Conservation (phyloP, 2,888 invertebrate genomes). For the Dryadula phaetusa region DNA sequence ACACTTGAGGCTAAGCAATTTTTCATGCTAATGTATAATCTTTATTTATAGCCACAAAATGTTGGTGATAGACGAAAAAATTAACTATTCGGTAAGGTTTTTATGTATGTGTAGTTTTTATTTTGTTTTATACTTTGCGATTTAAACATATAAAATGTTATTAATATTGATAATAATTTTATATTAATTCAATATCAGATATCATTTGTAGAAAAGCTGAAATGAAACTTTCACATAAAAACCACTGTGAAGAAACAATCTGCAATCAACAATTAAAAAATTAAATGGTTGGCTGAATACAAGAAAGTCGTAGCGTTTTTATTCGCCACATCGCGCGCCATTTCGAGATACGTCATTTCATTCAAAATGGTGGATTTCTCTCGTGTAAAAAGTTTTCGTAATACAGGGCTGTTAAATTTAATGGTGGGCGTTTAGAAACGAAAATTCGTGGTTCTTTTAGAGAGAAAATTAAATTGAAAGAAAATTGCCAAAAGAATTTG, state of each 20-base stretch:
- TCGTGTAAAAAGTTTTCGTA: slow-evolving; percentile 38
- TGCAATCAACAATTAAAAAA: slow-evolving; percentile 34
- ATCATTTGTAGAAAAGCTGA: slow-evolving; percentile 1
- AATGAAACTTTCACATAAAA: slow-evolving; percentile 18
- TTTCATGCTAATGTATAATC: slow-evolving; percentile 33
- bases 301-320: slow-evolving; percentile 29
- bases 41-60: slow-evolving; percentile 5
- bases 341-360: slow-evolving; percentile 41
- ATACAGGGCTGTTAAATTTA: slow-evolving; percentile 37
- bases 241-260: slow-evolving; percentile 26
- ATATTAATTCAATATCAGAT: neutral
- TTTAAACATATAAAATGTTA: neutral
- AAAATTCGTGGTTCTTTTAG: slow-evolving; percentile 17
- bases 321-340: slow-evolving; percentile 43
- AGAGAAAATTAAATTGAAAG: slow-evolving; percentile 22
- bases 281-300: slow-evolving; percentile 36
- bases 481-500: slow-evolving; percentile 23
- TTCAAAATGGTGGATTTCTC: slow-evolving; percentile 42
- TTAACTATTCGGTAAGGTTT: neutral
- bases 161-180: neutral
- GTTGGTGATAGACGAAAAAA: slow-evolving; percentile 9
- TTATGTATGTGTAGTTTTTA: neutral
- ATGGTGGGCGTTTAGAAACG: slow-evolving; percentile 12
- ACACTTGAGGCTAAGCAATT: slow-evolving; percentile 42
- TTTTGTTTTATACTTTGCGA: neutral